These are phyloP conservation scores for Oxyteleia sp. DNA, from an alignment of 2,888 invertebrate genomes.

Conservation along the genomic window DNA sequence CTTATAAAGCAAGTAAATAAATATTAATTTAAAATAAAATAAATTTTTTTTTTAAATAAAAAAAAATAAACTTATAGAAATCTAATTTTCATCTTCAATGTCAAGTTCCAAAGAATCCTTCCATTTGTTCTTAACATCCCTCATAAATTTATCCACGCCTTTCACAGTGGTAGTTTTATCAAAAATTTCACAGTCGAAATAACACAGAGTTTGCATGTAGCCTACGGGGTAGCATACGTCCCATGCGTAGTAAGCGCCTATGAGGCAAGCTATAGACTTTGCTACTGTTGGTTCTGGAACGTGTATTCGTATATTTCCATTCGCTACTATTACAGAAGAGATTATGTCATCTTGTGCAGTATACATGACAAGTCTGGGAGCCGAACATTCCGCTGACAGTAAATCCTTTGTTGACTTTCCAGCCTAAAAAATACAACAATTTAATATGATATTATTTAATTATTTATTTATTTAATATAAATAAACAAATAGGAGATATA, in stretches of 20 bases:
- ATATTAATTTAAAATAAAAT: too few relatives aligned
- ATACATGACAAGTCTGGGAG: not conserved
- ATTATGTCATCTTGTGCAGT: not conserved
- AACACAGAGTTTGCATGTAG: not conserved
- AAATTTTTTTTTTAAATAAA: too few relatives aligned
- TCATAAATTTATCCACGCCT: slow-evolving; percentile 3
- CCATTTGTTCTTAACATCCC: not conserved
- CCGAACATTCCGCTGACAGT: not conserved
- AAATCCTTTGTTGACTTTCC: slow-evolving; percentile 5
- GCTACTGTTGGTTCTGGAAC: not conserved
- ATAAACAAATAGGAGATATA: too few relatives aligned
- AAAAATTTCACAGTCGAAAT: slow-evolving; percentile 4
- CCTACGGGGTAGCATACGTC: not conserved
- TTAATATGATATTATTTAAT: too few relatives aligned
- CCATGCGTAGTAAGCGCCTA: slow-evolving; percentile 1
- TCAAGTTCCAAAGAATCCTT: not conserved
- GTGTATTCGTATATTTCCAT: not conserved
- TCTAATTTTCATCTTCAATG: not conserved
- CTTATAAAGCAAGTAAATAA: too few relatives aligned
- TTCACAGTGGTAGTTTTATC: not conserved
- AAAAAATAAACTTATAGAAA: too few relatives aligned
- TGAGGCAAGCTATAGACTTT: not conserved
- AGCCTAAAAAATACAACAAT: slow-evolving; percentile 4
- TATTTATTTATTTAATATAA: too few relatives aligned
- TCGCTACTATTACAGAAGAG: not conserved